A percentile compares a stretch with the other conserved stretches of the same genome.
Conservation (phyloP, 2,888 invertebrate species). For the Apeira syringaria region DNA sequence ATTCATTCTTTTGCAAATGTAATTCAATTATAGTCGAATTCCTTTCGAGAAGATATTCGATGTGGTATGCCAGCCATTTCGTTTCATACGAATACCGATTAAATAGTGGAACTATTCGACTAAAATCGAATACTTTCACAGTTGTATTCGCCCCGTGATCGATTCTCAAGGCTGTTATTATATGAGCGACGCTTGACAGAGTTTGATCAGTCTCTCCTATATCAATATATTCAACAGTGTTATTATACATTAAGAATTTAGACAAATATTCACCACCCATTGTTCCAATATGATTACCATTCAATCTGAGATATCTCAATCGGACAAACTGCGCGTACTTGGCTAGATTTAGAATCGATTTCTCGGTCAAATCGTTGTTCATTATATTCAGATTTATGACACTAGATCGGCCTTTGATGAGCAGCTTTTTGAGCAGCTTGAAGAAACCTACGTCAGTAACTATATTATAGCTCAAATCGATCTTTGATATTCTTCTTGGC, state of each 20-base stretch:
- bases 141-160: conserved; percentile 60
- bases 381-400: conserved; percentile 80
- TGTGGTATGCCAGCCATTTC: conserved; percentile 77
- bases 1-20: conserved; percentile 84
- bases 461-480: conserved; percentile 83
- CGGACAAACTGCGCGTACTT: conserved; percentile 63
- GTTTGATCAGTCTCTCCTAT: conserved; percentile 84
- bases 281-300: conserved; percentile 83
- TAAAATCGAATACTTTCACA: conserved; percentile 66
- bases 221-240: conserved; percentile 73
- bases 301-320: conserved; percentile 78
- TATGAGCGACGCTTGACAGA: conserved; percentile 78
- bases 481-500: conserved; percentile 64
- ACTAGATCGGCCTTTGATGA: conserved; percentile 70
- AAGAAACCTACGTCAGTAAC: conserved; percentile 79
- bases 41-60: conserved; percentile 64
- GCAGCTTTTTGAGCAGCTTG: conserved; percentile 63
- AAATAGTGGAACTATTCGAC: conserved; percentile 59
- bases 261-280: conserved; percentile 80
- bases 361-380: conserved; percentile 78
- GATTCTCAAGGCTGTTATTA: conserved; percentile 69
- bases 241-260: conserved; percentile 69
- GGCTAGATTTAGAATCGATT: conserved; percentile 61
- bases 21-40: conserved; percentile 76
- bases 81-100: conserved; percentile 68